Percentiles rank a stretch among this genome's conserved stretches.
Conservation (phyloP, 2,888 invertebrate species). For the Orthosia gracilis region DNA sequence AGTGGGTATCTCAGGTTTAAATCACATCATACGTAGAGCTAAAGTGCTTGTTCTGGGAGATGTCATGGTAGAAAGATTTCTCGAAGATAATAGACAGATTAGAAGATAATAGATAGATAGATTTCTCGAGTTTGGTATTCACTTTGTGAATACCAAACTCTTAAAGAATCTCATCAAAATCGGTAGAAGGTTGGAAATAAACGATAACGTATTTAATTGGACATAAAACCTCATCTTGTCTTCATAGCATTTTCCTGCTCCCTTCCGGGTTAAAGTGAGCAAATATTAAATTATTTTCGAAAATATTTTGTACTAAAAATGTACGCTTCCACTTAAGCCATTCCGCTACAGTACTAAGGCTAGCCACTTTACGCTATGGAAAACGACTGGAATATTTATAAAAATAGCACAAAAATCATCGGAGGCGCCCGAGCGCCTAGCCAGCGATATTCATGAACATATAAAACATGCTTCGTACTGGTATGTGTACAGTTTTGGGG, state of each 20-base stretch:
- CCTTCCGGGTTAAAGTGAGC: not conserved
- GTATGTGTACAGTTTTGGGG: conserved; percentile 26
- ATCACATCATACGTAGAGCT: too few species aligned
- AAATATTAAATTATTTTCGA: not conserved
- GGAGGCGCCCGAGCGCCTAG: conserved; percentile 58
- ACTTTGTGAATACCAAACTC: too few species aligned
- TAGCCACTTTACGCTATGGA: conserved; percentile 82
- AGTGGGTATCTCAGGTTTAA: too few species aligned
- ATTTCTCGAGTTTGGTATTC: too few species aligned
- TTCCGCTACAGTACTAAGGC: conserved; percentile 67
- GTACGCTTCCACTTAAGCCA: conserved; percentile 74
- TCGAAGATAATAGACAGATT: too few species aligned
- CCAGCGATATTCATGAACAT: conserved; percentile 53
- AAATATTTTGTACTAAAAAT: not conserved
- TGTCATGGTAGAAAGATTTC: too few species aligned
- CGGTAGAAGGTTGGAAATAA: not conserved
- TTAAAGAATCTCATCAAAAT: not conserved
- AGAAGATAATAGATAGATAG: too few species aligned
- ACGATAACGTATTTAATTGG: too few species aligned
- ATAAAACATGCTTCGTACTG: conserved; percentile 32
- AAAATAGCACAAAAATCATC: conserved; percentile 82
- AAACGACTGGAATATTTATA: conserved; percentile 83
- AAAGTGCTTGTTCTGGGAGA: too few species aligned
- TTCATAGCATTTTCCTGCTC: not conserved
- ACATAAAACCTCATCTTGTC: not conserved